Conservation (phyloP, 2,113 vertebrate species). For the Struthidea cinerea region DNA sequence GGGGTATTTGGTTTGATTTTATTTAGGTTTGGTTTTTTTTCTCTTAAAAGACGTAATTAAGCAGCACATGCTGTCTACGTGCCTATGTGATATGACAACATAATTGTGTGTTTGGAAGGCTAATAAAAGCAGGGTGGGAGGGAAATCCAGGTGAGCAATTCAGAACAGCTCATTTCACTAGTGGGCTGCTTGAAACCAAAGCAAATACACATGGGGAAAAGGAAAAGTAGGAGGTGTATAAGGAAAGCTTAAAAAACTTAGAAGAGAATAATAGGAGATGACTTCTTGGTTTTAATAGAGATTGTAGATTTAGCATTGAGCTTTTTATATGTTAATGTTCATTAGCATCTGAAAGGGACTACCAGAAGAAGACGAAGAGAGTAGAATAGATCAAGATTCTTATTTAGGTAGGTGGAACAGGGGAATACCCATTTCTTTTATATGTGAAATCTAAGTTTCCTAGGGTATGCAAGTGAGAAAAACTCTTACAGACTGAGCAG, state of each 20-base stretch:
- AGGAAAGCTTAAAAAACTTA: not conserved
- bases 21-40: not conserved
- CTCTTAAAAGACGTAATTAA: not conserved
- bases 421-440: not conserved
- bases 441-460: not conserved
- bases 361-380: not conserved
- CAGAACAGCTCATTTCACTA: not conserved
- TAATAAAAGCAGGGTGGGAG: not conserved
- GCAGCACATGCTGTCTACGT: not conserved
- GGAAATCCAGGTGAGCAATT: not conserved
- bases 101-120: not conserved
- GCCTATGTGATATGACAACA: not conserved
- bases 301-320: not conserved
- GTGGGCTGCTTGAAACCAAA: not conserved
- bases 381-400: not conserved
- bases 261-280: not conserved
- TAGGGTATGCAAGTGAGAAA: not conserved
- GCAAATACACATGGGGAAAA: not conserved
- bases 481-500: not conserved
- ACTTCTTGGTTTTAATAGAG: not conserved
- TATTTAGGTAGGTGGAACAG: not conserved
- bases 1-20: not conserved
- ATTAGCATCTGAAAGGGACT: conserved; percentile 1
- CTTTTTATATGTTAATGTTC: not conserved
- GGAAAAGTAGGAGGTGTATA: not conserved